These are phyloP conservation scores for Rhynchopsitta pachyrhyncha DNA, from an alignment of 2,113 vertebrate genomes.

Conservation along the genomic window DNA sequence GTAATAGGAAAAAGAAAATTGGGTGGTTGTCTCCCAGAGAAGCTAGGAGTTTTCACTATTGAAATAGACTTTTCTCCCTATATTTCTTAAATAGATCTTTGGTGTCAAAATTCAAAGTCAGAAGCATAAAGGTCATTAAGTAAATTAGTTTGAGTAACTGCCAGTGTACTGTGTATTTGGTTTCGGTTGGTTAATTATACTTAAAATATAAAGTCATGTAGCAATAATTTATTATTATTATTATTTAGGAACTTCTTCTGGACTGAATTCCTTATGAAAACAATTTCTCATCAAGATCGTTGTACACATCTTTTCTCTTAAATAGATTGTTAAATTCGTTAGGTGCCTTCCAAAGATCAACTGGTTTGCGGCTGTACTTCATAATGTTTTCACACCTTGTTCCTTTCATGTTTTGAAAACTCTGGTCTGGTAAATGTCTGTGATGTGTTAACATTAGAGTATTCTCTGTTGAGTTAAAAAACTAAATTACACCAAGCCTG, in stretches of 20 bases:
- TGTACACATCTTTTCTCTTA: not conserved
- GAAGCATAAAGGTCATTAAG: not conserved
- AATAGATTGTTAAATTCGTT: not conserved
- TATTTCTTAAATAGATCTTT: not conserved
- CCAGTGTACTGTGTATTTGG: not conserved
- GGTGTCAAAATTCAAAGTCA: not conserved
- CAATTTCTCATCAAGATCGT: not conserved
- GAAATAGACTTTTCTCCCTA: not conserved
- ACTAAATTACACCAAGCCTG: not conserved
- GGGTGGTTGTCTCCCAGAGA: not conserved
- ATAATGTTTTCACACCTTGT: not conserved
- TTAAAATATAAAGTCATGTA: not conserved
- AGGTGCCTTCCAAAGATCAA: not conserved
- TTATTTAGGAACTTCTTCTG: not conserved
- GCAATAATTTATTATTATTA: not conserved
- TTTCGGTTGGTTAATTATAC: not conserved
- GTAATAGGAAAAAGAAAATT: not conserved
- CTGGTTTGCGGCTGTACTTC: not conserved
- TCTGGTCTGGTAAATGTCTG: not conserved
- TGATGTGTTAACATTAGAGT: not conserved
- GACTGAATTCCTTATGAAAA: not conserved
- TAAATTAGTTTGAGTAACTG: not conserved
- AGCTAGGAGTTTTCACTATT: not conserved
- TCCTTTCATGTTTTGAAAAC: not conserved
- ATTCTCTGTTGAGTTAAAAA: not conserved